Conservation (phyloP, 2,888 invertebrate species). For the Tachina grossa region DNA sequence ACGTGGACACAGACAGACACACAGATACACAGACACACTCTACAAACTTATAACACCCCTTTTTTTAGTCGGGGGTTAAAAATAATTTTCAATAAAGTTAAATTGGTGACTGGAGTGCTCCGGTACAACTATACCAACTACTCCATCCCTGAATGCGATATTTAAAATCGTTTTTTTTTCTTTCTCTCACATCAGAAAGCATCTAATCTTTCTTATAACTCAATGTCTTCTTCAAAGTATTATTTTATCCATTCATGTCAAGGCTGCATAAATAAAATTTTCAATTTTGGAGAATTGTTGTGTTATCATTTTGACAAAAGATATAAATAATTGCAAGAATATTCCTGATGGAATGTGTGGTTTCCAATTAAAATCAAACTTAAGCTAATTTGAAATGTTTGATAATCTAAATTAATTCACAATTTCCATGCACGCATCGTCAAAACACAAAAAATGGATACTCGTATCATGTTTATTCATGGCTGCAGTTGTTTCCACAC, state of each 20-base stretch:
- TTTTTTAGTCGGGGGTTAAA: too few species aligned
- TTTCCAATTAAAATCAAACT: constrained; percentile 11
- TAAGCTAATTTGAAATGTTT: constrained; percentile 4
- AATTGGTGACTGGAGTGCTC: too few species aligned
- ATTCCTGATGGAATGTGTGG: neutral
- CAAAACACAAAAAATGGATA: neutral
- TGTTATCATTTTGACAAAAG: neutral
- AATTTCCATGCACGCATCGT: constrained; percentile 16
- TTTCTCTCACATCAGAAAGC: neutral
- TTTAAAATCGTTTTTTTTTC: too few species aligned
- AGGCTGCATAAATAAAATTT: neutral
- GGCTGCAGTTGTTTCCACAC: constrained; percentile 3
- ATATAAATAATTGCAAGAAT: neutral
- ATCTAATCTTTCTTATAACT: neutral
- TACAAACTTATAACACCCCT: too few species aligned
- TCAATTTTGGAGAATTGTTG: neutral
- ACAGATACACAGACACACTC: too few species aligned
- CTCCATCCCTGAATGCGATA: too few species aligned
- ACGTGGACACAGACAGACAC: too few species aligned
- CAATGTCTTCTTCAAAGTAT: neutral
- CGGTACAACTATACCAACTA: too few species aligned
- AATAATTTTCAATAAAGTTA: too few species aligned
- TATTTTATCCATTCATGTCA: neutral
- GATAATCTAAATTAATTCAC: constrained; percentile 33
- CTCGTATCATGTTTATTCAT: constrained; percentile 46